Evolutionary conservation across 2,888 invertebrate genomes (phyloP).

Genomic region (Napeogenes inachia): DNA sequence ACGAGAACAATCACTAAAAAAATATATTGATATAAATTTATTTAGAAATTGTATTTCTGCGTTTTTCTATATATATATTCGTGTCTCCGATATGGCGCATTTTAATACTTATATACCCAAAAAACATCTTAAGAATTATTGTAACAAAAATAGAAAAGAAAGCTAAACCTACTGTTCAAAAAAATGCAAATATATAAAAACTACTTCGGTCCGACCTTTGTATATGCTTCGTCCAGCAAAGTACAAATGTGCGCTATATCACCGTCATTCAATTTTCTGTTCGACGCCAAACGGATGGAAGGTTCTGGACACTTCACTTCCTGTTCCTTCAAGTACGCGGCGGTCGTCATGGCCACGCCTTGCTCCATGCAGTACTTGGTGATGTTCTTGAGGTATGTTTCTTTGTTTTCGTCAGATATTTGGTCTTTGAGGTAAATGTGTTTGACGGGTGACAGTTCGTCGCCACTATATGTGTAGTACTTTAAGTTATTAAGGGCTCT

Average conservation of each 20-base stretch:
- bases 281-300: constrained; percentile 84
- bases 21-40: background rate
- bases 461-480: constrained; percentile 75
- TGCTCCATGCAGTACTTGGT: constrained; percentile 80
- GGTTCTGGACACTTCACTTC: constrained; percentile 82
- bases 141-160: background rate
- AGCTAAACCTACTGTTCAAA: background rate
- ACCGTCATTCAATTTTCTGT: constrained; percentile 77
- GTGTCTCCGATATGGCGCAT: no score
- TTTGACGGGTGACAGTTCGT: constrained; percentile 84
- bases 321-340: constrained; percentile 81
- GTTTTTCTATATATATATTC: no score
- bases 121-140: background rate
- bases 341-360: constrained; percentile 82
- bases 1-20: background rate
- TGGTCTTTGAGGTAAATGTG: constrained; percentile 81
- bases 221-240: constrained; percentile 64
- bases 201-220: constrained; percentile 25
- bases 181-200: background rate
- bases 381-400: constrained; percentile 78
- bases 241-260: constrained; percentile 74
- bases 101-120: no score
- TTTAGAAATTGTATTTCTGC: no score
- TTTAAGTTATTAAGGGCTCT: constrained; percentile 65
- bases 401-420: constrained; percentile 63